Evolutionary conservation across 2,113 vertebrate genomes (phyloP).

Genomic region (Cochlearius cochlearius): DNA sequence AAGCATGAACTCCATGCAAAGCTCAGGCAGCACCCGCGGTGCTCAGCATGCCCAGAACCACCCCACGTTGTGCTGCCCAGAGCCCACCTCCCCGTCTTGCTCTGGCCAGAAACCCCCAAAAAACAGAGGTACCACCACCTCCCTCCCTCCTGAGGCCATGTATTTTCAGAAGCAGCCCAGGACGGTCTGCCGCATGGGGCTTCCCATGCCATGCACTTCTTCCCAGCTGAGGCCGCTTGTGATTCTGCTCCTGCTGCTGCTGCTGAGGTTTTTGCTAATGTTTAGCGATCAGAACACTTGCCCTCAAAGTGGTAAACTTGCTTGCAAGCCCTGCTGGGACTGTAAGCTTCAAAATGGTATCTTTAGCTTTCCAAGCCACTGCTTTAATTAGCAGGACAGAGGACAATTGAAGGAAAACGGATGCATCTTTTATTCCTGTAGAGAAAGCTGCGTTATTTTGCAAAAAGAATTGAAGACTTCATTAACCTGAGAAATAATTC

Average conservation of each 20-base stretch:
- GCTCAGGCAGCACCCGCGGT: rapidly evolving
- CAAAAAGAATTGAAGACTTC: neutral
- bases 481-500: neutral
- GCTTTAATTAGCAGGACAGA: neutral
- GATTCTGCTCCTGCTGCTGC: neutral
- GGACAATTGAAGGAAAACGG: neutral
- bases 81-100: neutral
- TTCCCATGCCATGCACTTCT: rapidly evolving
- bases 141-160: rapidly evolving
- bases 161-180: neutral
- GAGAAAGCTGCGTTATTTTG: neutral
- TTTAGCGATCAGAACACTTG: neutral
- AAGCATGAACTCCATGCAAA: neutral
- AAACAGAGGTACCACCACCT: neutral
- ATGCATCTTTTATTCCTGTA: neutral
- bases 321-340: neutral
- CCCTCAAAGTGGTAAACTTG: neutral
- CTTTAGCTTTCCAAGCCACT: neutral
- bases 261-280: neutral
- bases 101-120: neutral
- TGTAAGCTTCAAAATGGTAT: neutral
- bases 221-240: neutral
- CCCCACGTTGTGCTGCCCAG: rapidly evolving
- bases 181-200: rapidly evolving
- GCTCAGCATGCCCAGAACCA: neutral